These are phyloP conservation scores for Sphenopsis melanotis DNA, from an alignment of 2,797 vertebrate genomes.

Conservation along the genomic window DNA sequence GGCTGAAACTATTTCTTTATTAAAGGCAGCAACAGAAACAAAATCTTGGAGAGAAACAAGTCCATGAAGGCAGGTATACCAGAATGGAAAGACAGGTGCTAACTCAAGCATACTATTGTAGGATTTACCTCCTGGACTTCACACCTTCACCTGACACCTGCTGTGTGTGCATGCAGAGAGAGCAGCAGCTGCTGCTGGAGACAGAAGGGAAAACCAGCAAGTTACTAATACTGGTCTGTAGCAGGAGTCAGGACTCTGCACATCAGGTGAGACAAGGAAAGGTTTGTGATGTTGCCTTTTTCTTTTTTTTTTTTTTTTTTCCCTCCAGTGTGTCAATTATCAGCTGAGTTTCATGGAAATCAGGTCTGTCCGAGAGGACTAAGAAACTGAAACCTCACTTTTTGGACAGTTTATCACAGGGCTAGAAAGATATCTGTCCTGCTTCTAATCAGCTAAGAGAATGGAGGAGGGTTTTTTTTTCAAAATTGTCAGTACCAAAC, in stretches of 20 bases:
- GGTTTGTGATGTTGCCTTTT: background rate
- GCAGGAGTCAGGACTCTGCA: background rate
- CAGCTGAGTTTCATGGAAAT: background rate
- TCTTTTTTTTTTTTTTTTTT: no score
- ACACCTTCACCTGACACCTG: background rate
- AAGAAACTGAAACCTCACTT: background rate
- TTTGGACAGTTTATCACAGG: background rate
- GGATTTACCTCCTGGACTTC: background rate
- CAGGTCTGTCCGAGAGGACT: background rate
- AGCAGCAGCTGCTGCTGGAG: background rate
- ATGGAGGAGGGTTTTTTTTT: background rate
- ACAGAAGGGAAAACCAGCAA: background rate
- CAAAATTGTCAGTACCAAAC: background rate
- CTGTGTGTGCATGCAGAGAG: fast-evolving
- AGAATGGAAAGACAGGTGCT: background rate
- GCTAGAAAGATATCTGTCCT: background rate
- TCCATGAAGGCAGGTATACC: background rate
- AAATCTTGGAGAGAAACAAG: background rate
- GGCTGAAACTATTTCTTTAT: background rate
- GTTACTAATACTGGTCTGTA: background rate
- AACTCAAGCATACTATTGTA: background rate
- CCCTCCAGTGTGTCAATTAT: background rate
- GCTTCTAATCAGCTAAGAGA: background rate
- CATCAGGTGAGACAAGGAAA: background rate
- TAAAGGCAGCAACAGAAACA: background rate